These are phyloP conservation scores for Metellina segmentata DNA, from an alignment of 2,888 invertebrate species.

Conservation along the genomic window DNA sequence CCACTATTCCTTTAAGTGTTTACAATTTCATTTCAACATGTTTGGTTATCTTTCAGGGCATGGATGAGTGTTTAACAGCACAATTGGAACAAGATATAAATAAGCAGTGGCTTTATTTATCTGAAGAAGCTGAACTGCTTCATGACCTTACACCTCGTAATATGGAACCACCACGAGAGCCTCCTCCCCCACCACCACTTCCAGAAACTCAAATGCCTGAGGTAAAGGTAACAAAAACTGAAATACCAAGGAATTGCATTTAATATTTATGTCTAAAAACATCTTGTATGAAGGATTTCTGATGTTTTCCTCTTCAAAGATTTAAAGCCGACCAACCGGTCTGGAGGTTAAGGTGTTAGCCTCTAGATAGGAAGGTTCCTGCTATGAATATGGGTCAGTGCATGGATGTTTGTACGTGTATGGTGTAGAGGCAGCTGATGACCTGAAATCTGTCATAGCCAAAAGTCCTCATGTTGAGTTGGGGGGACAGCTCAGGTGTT, in stretches of 20 bases:
- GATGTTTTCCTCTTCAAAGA: neutral
- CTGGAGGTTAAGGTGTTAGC: too few species aligned
- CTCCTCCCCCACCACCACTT: conserved; percentile 89
- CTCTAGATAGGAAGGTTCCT: too few species aligned
- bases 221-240: conserved; percentile 23
- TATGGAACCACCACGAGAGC: conserved; percentile 90
- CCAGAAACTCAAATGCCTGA: conserved; percentile 82
- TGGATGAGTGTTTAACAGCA: conserved; percentile 20
- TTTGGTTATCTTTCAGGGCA: conserved; percentile 35
- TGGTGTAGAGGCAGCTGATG: too few species aligned
- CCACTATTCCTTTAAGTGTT: neutral
- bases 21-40: neutral
- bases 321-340: too few species aligned
- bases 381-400: too few species aligned
- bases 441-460: too few species aligned
- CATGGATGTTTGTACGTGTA: too few species aligned
- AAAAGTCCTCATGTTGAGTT: too few species aligned
- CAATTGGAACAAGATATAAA: conserved; percentile 63
- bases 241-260: neutral
- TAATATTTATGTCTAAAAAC: neutral
- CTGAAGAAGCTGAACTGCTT: conserved; percentile 59
- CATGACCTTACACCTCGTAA: conserved; percentile 82
- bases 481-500: too few species aligned
- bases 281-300: neutral
- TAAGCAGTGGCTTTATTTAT: conserved; percentile 55